These are phyloP conservation scores for Poeciliopsis prolifica DNA, from an alignment of 2,113 vertebrate species.

Conservation along the genomic window DNA sequence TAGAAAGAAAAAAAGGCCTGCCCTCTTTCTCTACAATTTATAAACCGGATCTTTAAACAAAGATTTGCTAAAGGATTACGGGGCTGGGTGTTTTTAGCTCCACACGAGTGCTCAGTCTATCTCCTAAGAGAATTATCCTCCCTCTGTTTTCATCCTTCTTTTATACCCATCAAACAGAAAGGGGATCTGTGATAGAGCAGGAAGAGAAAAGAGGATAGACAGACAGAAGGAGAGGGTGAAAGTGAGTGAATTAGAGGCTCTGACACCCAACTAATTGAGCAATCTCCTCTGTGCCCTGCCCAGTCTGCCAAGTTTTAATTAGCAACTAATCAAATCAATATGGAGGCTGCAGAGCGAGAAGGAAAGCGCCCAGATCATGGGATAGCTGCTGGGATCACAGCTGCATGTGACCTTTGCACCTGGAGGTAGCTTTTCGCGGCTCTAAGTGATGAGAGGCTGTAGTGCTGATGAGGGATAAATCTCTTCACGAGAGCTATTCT, in stretches of 20 bases:
- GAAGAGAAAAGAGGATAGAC: conserved; percentile 29
- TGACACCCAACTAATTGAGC: conserved; percentile 88
- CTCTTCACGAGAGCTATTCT: neutral
- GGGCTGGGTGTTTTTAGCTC: conserved; percentile 65
- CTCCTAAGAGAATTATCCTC: conserved; percentile 54
- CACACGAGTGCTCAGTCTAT: conserved; percentile 49
- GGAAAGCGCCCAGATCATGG: conserved; percentile 45
- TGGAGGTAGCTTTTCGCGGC: conserved; percentile 25
- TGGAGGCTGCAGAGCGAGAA: conserved; percentile 72
- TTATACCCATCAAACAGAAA: conserved; percentile 66
- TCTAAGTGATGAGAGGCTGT: conserved; percentile 30
- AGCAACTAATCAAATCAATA: conserved; percentile 96
- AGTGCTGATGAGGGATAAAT: conserved; percentile 25
- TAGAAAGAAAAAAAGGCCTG: conserved; percentile 20
- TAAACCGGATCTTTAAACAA: conserved; percentile 73
- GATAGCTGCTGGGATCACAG: conserved; percentile 57
- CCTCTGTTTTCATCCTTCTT: conserved; percentile 57
- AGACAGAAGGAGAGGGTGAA: conserved; percentile 57
- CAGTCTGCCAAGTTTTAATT: conserved; percentile 91
- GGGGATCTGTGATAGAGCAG: conserved; percentile 66
- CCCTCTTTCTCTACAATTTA: conserved; percentile 56
- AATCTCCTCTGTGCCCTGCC: conserved; percentile 83
- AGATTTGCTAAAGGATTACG: conserved; percentile 75
- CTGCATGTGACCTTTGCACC: conserved; percentile 59
- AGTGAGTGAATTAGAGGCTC: conserved; percentile 86